These are phyloP conservation scores for Leucophenga montana DNA, from an alignment of 2,888 invertebrate genomes.

Conservation along the genomic window DNA sequence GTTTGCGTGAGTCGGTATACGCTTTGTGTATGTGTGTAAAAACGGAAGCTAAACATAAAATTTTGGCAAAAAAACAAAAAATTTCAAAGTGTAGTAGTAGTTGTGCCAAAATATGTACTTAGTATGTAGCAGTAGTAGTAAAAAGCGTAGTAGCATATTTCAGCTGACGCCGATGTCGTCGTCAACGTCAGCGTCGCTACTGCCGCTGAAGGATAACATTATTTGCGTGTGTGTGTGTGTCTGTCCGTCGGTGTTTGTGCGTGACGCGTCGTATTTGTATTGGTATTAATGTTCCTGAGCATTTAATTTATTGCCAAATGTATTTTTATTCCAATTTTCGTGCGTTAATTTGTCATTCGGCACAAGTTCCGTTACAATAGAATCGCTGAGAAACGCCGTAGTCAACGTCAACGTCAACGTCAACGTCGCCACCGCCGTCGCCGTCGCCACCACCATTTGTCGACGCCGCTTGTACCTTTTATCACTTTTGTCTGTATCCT, in stretches of 20 bases:
- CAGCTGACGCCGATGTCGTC: background rate
- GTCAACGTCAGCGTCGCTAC: background rate
- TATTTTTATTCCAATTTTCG: slow-evolving; percentile 59
- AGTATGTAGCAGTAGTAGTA: background rate
- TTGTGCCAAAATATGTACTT: too few relatives aligned
- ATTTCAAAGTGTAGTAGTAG: too few relatives aligned
- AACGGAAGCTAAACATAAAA: background rate
- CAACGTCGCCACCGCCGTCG: slow-evolving; percentile 29
- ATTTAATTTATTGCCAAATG: slow-evolving; percentile 63
- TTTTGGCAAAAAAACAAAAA: slow-evolving; percentile 5
- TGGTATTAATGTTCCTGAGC: slow-evolving; percentile 61
- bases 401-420: slow-evolving; percentile 30
- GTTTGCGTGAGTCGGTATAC: slow-evolving; percentile 27
- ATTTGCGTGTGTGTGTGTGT: background rate
- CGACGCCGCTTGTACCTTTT: slow-evolving; percentile 18
- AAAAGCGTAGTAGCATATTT: slow-evolving; percentile 16
- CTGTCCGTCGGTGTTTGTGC: background rate
- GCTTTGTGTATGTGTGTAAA: background rate
- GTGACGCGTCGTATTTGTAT: slow-evolving; percentile 30
- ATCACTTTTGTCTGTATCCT: slow-evolving; percentile 3
- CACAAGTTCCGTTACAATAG: slow-evolving; percentile 46
- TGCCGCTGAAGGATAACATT: background rate
- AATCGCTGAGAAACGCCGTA: slow-evolving; percentile 29
- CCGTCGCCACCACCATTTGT: too few relatives aligned
- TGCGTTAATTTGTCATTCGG: slow-evolving; percentile 60